Evolutionary conservation across 1,140 invertebrate species (phyloP).

Genomic region (Aphidius ervi): DNA sequence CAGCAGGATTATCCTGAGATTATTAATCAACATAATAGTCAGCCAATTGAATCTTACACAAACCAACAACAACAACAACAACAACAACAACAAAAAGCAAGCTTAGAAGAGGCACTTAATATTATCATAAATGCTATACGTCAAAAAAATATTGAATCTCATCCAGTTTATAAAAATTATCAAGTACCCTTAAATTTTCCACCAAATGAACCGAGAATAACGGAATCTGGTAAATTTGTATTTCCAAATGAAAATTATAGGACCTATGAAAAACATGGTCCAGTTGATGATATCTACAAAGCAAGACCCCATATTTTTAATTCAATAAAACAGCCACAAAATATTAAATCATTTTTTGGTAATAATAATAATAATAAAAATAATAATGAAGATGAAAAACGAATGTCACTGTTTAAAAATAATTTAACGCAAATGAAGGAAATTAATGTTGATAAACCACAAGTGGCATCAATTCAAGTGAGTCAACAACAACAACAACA

Average conservation of each 20-base stretch:
- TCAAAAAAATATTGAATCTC: background rate
- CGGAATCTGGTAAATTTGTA: too few relatives aligned
- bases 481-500: conserved; percentile 28
- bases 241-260: too few relatives aligned
- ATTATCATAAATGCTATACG: background rate
- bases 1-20: background rate
- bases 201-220: too few relatives aligned
- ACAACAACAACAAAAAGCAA: too few relatives aligned
- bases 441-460: conserved; percentile 14
- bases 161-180: background rate
- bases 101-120: background rate
- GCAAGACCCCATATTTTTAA: conserved; percentile 35
- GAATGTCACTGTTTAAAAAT: too few relatives aligned
- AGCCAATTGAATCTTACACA: too few relatives aligned
- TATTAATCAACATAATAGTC: background rate
- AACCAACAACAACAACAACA: too few relatives aligned
- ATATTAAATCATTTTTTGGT: conserved; percentile 26
- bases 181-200: background rate
- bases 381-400: too few relatives aligned
- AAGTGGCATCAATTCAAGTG: conserved; percentile 36
- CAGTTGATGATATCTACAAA: background rate
- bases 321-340: conserved; percentile 21
- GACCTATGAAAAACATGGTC: too few relatives aligned
- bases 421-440: too few relatives aligned
- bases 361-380: conserved; percentile 24